Evolutionary conservation across 92 coral and sea anemone species (phyloP), one percentile per base, ranked within the genome.

Genomic region (Bergia sp.): DNA sequence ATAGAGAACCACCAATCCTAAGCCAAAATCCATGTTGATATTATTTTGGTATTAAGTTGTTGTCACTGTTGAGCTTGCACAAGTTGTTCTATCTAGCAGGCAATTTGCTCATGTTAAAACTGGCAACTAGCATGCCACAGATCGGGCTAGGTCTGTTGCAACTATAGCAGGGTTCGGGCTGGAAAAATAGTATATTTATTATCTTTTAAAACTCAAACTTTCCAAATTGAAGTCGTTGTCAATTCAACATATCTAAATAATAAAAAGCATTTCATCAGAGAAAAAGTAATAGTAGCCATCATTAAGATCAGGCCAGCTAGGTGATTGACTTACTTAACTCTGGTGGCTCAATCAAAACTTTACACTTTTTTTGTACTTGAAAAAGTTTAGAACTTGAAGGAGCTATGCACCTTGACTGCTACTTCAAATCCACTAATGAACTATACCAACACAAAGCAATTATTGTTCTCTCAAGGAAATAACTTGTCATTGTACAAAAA

Each of bases 1-100:
- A 86, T 91, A 73, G 85, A 89, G 87, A n/a, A 40, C 78, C 77
- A 37, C 2, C 79, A 74, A 74, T 15, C 58, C 11, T 77, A 77
- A 20, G 10, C 58, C 0, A 77, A 36, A 13, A 42, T 44, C 57
- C 81, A 77, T 77, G 12, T 75, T 75, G 44, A 75, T 75, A 75
- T 75, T 75, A 20, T 42, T 77, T 77, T 77, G 57, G 81, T 16
- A 53, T 41, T 47, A 8, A 29, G 29, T 29, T 29, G 29, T 29
- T 29, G 29, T 29, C 29, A 29, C 29, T 29, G 29, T 29, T 29
- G 29, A 29, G 29, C 29, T 29, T 29, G 29, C 29, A 29, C 29
- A 29, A 71, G 38, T 71, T 71, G 76, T 71, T 71, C 76, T 71
- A 20, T 20, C 37, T 71, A 8, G 76, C 76, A 71, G 76, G 76